phyloP scores from a whole-genome alignment of 2,888 invertebrate species.

The Clitarchus hookeri region DNA sequence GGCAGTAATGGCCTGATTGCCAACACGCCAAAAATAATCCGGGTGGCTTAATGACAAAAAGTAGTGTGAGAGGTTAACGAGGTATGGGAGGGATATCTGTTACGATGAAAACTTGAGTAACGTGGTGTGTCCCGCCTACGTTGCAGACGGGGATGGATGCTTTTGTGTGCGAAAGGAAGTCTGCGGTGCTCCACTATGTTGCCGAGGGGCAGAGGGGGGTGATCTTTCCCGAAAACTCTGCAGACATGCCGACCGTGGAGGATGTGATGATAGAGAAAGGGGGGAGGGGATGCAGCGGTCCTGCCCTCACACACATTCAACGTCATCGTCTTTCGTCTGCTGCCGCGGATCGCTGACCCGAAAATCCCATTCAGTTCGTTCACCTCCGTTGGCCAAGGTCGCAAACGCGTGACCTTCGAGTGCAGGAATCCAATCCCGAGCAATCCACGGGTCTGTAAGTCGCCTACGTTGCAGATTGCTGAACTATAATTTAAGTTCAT shows the following conservation, averaged over 20 bases:
- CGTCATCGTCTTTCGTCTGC: background rate
- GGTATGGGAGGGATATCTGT: background rate
- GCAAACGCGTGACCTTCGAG: background rate
- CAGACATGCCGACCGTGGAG: background rate
- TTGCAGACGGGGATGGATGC: background rate
- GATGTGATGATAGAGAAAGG: background rate
- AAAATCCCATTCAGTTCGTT: background rate
- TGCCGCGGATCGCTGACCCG: background rate
- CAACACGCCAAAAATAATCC: too few species aligned
- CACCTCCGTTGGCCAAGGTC: background rate
- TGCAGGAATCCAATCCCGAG: background rate
- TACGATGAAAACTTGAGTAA: background rate
- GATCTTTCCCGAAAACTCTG: background rate
- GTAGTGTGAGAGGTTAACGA: too few species aligned
- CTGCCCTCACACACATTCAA: background rate
- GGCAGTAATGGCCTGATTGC: too few species aligned
- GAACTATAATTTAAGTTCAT: too few species aligned
- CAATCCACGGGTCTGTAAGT: too few species aligned
- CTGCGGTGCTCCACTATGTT: too few species aligned
- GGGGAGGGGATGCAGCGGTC: background rate
- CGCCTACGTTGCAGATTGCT: too few species aligned
- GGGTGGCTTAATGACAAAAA: too few species aligned
- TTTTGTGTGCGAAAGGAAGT: background rate
- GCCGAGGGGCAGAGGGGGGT: background rate
- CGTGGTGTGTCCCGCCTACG: background rate